Evolutionary conservation across 2,888 invertebrate genomes (phyloP).

Genomic region (Pandemis cinnamomeana): DNA sequence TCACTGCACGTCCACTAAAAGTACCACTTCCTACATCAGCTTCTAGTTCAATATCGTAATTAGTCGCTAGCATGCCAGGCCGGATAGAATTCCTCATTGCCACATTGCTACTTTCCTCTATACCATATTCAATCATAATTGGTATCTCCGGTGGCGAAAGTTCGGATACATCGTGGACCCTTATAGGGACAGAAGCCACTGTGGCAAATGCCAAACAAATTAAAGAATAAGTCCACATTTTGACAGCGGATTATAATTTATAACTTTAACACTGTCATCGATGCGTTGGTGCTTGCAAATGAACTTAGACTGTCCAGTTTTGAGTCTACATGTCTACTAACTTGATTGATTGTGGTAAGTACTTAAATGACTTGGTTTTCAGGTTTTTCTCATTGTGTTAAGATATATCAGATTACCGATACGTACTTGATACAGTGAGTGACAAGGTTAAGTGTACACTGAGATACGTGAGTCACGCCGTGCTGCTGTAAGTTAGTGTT

Average conservation of each 20-base stretch:
- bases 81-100: conserved; percentile 53
- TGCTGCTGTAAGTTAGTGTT: background rate
- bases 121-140: conserved; percentile 32
- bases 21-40: conserved; percentile 50
- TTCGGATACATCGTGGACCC: conserved; percentile 15
- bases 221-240: conserved; percentile 41
- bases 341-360: conserved; percentile 21
- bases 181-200: conserved; percentile 52
- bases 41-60: conserved; percentile 56
- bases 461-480: conserved; percentile 3
- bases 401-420: conserved; percentile 33
- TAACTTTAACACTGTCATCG: conserved; percentile 10
- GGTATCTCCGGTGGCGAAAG: conserved; percentile 17
- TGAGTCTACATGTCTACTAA: conserved; percentile 20
- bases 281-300: background rate
- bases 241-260: background rate
- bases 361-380: conserved; percentile 11
- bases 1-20: conserved; percentile 55
- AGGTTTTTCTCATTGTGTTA: conserved; percentile 10
- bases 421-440: conserved; percentile 15
- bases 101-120: conserved; percentile 8
- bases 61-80: conserved; percentile 58
- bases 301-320: conserved; percentile 12
- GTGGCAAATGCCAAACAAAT: conserved; percentile 46
- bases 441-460: conserved; percentile 28